Evolutionary conservation across 2,888 invertebrate species (phyloP), one percentile per base, ranked within the genome.

Genomic region (Teinopalpus imperialis): DNA sequence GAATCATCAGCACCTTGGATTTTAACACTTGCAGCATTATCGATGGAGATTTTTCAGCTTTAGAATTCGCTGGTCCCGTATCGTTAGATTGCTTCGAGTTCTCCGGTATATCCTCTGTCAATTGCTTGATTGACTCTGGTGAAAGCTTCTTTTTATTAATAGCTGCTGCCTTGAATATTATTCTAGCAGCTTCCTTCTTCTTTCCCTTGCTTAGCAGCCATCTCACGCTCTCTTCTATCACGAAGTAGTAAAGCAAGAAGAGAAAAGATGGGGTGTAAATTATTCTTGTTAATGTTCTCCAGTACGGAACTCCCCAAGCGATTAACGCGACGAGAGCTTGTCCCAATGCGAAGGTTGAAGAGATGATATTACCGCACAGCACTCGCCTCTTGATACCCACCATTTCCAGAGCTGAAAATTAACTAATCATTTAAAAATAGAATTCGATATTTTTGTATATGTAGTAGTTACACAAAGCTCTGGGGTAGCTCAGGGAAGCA

Each of bases 181-280:
- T 90, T 40, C 68, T 74, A 1, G 86, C 81, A 0, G 91, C 90
- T 57, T 86, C 85, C 46, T 86, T 81, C 12, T 90, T 91, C 2
- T 49, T 54, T 1, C 88, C 91, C 58, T 91, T 91, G 41, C 91
- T 91, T 27, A 94, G 73, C n/a, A 94, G 85, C 94, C 94, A 94
- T 48, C 94, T 81, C 2, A 92, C 88, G 32, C 93, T 93, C 70
- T 93, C 93, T 13, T 92, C 92, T 23, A 92, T 72, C 1, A 91
- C 43, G 83, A 92, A 92, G 54, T 87, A 90, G 66, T 93, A 92
- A 5, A 90, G 61, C 34, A 94, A 62, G 46, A 93, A 90, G 0
- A 94, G 60, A 2, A 93, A 64, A 0, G 92, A 90, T 0, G 94
- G 94, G 0, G 90, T 78, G 66, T 94, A 94, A 34, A 93, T 64